Evolutionary conservation across 2,797 vertebrate genomes (phyloP).

Genomic region (Hirundo rustica): DNA sequence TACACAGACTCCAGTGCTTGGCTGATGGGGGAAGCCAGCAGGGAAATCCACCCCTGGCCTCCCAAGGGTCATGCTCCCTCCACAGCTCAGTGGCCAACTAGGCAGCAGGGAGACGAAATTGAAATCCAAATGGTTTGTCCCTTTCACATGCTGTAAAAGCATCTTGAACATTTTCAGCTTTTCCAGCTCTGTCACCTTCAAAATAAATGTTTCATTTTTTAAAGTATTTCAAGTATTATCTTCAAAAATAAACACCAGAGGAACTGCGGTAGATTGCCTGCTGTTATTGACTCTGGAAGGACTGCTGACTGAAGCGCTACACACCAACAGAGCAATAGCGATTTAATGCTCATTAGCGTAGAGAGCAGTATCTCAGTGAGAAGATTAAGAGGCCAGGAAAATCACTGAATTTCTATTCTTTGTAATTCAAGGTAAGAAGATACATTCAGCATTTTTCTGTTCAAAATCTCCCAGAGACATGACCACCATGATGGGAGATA

Average conservation of each 20-base stretch:
- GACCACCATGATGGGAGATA: background rate
- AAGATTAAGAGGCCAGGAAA: slow-evolving; percentile 59
- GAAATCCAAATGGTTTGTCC: background rate
- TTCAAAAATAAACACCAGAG: slow-evolving; percentile 56
- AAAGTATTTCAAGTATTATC: slow-evolving; percentile 2
- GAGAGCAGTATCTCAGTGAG: slow-evolving; percentile 25
- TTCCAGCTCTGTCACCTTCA: background rate
- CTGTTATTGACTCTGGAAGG: slow-evolving; percentile 49
- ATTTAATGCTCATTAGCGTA: slow-evolving; percentile 64
- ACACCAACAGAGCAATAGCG: slow-evolving; percentile 16
- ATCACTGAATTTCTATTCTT: slow-evolving; percentile 28
- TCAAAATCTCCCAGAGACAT: background rate
- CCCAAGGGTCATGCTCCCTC: background rate
- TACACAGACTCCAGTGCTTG: background rate
- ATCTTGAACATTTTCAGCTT: background rate
- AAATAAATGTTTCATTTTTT: slow-evolving; percentile 32
- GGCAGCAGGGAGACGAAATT: background rate
- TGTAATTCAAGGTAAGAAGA: slow-evolving; percentile 17
- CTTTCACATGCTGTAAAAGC: background rate
- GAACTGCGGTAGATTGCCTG: slow-evolving; percentile 12
- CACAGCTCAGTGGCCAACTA: accelerated
- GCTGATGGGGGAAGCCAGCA: background rate
- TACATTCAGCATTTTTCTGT: background rate
- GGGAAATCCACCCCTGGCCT: background rate
- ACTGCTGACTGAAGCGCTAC: slow-evolving; percentile 22